Percentiles rank a stretch among this genome's conserved stretches.
Evolutionary conservation across 1,140 invertebrate species (phyloP).

Genomic region (Carcinoscorpius rotundicauda): DNA sequence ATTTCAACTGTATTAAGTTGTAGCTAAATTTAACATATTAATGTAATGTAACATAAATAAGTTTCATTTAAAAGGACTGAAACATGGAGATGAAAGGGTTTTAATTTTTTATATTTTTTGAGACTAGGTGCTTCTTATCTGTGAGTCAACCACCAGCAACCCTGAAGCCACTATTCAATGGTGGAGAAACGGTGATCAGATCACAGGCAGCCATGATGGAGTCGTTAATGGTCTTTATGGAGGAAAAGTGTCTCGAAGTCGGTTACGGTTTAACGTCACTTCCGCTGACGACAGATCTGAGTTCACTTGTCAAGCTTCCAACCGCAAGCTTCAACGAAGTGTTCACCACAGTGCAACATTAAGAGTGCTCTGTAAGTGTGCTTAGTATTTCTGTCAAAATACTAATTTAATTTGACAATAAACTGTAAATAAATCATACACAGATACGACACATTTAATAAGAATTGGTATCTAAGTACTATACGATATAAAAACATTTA

Average conservation of each 20-base stretch:
- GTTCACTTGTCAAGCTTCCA: constrained; percentile 85
- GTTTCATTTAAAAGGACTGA: no score
- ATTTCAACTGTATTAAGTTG: no score
- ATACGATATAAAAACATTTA: neutral
- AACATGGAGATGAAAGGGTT: no score
- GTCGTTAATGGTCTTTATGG: constrained; percentile 63
- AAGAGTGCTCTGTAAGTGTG: constrained; percentile 76
- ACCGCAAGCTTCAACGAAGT: constrained; percentile 63
- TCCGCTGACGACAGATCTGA: constrained; percentile 60
- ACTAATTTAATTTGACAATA: neutral
- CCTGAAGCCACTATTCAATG: constrained; percentile 80
- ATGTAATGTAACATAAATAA: no score
- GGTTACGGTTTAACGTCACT: constrained; percentile 66
- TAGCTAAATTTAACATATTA: no score
- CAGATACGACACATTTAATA: neutral
- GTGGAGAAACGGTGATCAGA: constrained; percentile 72
- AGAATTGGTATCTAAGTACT: neutral
- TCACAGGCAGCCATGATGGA: constrained; percentile 50
- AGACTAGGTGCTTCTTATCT: constrained; percentile 48
- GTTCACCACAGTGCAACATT: constrained; percentile 73
- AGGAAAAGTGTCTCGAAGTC: constrained; percentile 65
- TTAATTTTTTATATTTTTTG: no score
- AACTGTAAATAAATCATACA: neutral
- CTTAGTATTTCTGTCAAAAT: neutral
- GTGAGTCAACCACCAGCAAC: constrained; percentile 83